Evolutionary conservation across 2,113 vertebrate genomes (phyloP).

Genomic region (Lepus europaeus): DNA sequence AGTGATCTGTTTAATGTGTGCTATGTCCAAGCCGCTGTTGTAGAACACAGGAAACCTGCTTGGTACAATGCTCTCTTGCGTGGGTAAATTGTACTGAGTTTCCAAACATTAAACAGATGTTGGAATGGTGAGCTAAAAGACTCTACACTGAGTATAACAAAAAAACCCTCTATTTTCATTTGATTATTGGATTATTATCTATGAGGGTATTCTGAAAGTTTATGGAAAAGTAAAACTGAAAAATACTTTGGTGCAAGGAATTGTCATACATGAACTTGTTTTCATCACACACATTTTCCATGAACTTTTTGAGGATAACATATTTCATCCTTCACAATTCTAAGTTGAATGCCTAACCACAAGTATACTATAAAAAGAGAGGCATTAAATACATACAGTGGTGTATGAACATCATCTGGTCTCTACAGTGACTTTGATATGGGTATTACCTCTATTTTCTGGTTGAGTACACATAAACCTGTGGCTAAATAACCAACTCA

Average conservation of each 20-base stretch:
- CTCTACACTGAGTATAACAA: background rate
- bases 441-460: background rate
- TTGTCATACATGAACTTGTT: too few species aligned
- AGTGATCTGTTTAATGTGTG: background rate
- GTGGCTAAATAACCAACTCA: conserved; percentile 21
- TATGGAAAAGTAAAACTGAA: too few species aligned
- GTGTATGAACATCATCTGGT: background rate
- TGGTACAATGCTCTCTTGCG: background rate
- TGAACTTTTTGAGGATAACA: too few species aligned
- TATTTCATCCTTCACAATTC: background rate
- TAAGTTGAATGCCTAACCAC: background rate
- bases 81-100: background rate
- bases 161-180: background rate
- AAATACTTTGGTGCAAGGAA: too few species aligned
- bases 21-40: background rate
- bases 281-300: too few species aligned
- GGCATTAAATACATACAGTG: background rate
- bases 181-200: background rate
- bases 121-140: background rate
- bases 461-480: background rate
- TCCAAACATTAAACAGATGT: background rate
- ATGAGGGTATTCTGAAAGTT: too few species aligned
- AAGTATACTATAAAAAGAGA: background rate
- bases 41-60: background rate
- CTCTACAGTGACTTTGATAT: background rate